These are phyloP conservation scores for Malacosoma neustria DNA, from an alignment of 2,888 invertebrate species.

Conservation along the genomic window DNA sequence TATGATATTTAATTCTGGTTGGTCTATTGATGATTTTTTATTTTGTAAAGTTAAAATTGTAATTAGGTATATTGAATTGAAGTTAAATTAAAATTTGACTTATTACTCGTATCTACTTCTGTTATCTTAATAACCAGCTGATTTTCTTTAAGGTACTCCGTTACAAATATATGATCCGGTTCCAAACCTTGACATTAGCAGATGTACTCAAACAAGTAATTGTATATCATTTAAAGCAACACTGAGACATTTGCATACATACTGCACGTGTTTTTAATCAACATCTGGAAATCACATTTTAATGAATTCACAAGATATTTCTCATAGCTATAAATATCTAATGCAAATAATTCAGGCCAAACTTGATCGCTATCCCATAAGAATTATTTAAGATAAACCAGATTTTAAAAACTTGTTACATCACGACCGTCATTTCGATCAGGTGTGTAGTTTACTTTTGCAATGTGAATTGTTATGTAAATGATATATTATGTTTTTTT, in stretches of 20 bases:
- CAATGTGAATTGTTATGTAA: conserved; percentile 12
- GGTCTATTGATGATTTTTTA: too few relatives aligned
- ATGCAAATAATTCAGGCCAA: conserved; percentile 46
- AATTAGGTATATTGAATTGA: too few relatives aligned
- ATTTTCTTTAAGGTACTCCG: too few relatives aligned
- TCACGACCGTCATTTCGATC: conserved; percentile 31
- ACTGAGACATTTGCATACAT: not conserved
- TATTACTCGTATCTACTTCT: too few relatives aligned
- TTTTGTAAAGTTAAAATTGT: too few relatives aligned
- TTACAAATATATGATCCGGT: too few relatives aligned
- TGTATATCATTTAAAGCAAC: not conserved
- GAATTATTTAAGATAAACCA: conserved; percentile 39
- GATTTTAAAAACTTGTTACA: conserved; percentile 39
- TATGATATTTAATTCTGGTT: too few relatives aligned
- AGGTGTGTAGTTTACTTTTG: conserved; percentile 28
- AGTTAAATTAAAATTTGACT: too few relatives aligned
- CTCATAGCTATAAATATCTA: not conserved
- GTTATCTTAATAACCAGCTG: too few relatives aligned
- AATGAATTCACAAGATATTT: conserved; percentile 1
- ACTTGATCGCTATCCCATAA: conserved; percentile 59
- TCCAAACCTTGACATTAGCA: conserved; percentile 5
- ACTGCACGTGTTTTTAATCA: conserved; percentile 21
- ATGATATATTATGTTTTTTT: not conserved
- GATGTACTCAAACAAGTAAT: conserved; percentile 3
- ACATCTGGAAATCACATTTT: conserved; percentile 12